A percentile compares a stretch with the other conserved stretches of the same genome.
phyloP scores from a whole-genome alignment of 2,113 vertebrate species.

The Pionites leucogaster region DNA sequence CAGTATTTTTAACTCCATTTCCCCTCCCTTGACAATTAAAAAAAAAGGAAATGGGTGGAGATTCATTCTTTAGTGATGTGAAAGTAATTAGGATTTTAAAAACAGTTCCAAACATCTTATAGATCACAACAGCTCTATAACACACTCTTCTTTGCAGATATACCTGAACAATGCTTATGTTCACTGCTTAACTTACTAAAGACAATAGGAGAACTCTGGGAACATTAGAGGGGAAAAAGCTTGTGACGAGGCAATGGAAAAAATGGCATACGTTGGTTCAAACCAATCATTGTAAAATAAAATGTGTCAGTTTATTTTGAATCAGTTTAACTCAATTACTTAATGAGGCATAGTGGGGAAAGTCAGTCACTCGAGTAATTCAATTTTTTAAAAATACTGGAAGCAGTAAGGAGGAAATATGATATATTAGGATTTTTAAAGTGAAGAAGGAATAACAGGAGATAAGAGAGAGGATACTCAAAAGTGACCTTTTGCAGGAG shows the following conservation, averaged over 20 bases:
- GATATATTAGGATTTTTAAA: not conserved
- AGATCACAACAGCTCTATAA: not conserved
- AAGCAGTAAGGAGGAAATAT: not conserved
- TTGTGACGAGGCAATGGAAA: not conserved
- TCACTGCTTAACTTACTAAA: not conserved
- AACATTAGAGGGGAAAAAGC: not conserved
- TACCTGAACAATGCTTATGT: not conserved
- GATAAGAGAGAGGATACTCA: not conserved
- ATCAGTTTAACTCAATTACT: constrained; percentile 56
- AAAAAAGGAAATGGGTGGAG: not conserved
- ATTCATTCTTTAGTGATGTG: not conserved
- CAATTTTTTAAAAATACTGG: constrained; percentile 45
- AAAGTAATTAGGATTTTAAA: not conserved
- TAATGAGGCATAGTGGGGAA: constrained; percentile 37
- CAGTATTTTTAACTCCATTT: not conserved
- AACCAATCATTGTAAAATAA: constrained; percentile 46
- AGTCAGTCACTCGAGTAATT: constrained; percentile 9
- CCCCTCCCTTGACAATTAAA: not conserved
- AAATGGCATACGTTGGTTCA: constrained; percentile 51
- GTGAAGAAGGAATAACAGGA: not conserved
- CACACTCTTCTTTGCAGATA: not conserved
- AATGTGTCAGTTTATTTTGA: constrained; percentile 56
- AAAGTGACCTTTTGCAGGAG: not conserved
- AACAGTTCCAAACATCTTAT: not conserved
- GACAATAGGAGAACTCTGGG: not conserved